Percentiles rank a stretch among this genome's conserved stretches.
These are phyloP conservation scores for Apodemia hepburni DNA, from an alignment of 2,888 invertebrate genomes.

Conservation along the genomic window DNA sequence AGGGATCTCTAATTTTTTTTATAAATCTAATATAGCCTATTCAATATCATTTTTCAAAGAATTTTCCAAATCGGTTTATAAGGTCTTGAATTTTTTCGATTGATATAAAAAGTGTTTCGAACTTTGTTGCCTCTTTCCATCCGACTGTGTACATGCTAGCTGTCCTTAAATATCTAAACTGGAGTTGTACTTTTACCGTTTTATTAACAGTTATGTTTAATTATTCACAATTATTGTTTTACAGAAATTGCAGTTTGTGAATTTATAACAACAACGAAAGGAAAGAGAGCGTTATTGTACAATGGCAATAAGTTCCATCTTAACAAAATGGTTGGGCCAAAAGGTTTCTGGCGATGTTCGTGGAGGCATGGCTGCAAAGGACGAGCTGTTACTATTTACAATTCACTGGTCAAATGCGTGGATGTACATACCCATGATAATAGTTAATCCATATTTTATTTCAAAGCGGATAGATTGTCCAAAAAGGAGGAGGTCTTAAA, in stretches of 20 bases:
- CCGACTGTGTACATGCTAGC: too few relatives aligned
- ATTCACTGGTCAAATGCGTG: neutral
- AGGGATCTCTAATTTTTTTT: too few relatives aligned
- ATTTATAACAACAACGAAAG: constrained; percentile 5
- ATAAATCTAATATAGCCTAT: too few relatives aligned
- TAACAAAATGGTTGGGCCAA: constrained; percentile 5
- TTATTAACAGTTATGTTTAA: too few relatives aligned
- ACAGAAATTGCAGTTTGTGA: neutral
- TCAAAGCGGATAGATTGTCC: neutral
- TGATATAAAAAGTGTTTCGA: too few relatives aligned
- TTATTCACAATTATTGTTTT: neutral
- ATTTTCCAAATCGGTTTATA: too few relatives aligned
- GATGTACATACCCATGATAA: constrained; percentile 4
- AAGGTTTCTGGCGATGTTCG: constrained; percentile 8
- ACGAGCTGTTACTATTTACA: neutral
- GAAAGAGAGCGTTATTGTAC: neutral
- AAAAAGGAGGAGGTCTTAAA: too few relatives aligned
- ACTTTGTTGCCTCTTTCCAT: too few relatives aligned
- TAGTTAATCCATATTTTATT: neutral
- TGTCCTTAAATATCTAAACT: too few relatives aligned
- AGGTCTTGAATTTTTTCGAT: too few relatives aligned
- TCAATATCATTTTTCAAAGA: too few relatives aligned
- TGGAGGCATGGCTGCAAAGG: constrained; percentile 7
- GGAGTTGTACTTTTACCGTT: too few relatives aligned
- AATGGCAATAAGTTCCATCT: constrained; percentile 7